Evolutionary conservation across 2,797 vertebrate genomes (phyloP), one percentile per base, ranked within the genome.

Genomic region (Uromys caudimaculatus): DNA sequence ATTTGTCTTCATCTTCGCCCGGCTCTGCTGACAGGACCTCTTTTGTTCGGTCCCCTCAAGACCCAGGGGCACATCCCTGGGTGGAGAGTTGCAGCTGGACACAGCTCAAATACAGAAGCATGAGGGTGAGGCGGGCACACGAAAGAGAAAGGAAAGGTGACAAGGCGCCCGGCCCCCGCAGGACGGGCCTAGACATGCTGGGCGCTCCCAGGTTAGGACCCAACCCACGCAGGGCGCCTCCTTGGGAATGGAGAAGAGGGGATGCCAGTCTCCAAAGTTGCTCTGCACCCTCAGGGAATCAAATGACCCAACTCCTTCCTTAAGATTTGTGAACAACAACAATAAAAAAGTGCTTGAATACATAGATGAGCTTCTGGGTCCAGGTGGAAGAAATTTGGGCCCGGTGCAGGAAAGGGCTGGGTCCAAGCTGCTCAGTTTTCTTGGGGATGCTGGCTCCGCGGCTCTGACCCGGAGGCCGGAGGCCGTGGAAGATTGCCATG

Each of bases 171-270:
- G 11, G 79, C 69, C 90, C 86, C 95, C 17, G 12, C 91, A 94
- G 32, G 82, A 95, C 95, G 10, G 84, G 97, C 84, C 89, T 44
- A 58, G 67, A 95, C 97, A 69, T 71, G 96, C 92, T 91, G 86
- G 90, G 81, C 6, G 1, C 93, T 96, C 88, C 95, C 75, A 73
- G 84, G 84, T 67, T 78, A 14, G 54, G 76, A 93, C 35, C 75
- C 77, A 93, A 94, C 93, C 96, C 85, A 97, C 73, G n/a, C 92
- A 54, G 81, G 92, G 56, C 1, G 14, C 87, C 90, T 95, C 67
- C 76, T 93, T 76, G 96, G 77, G 88, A 90, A 95, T 71, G 71
- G 23, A 62, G 24, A 47, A 83, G 56, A 82, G 44, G 38, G 69
- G 21, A 38, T 69, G 23, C 52, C 38, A 88, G 90, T 52, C 44